Conservation (phyloP, 1,140 invertebrate species). For the Dysdera silvatica region DNA sequence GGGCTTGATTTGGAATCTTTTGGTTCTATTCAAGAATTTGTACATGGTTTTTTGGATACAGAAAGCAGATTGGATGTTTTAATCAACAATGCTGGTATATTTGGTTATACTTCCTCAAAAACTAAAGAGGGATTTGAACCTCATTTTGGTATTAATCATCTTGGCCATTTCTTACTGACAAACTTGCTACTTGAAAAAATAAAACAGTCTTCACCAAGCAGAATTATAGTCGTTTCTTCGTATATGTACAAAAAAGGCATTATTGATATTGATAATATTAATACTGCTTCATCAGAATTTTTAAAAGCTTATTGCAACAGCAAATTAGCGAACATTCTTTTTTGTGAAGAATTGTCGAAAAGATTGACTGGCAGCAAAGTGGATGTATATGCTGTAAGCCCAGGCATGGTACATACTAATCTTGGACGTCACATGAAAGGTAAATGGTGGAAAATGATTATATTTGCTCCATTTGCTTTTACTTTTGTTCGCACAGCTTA, state of each 20-base stretch:
- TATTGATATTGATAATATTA: slow-evolving; percentile 63
- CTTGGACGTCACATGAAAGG: slow-evolving; percentile 26
- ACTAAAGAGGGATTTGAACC: slow-evolving; percentile 69
- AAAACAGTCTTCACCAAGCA: slow-evolving; percentile 48
- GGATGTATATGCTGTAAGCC: slow-evolving; percentile 70
- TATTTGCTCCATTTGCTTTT: slow-evolving; percentile 18
- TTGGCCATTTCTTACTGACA: slow-evolving; percentile 56
- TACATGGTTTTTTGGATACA: slow-evolving; percentile 46
- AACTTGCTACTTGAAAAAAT: slow-evolving; percentile 70
- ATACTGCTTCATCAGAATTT: slow-evolving; percentile 15
- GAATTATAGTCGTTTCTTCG: slow-evolving; percentile 47
- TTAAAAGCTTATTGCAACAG: slow-evolving; percentile 66
- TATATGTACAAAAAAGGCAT: slow-evolving; percentile 51
- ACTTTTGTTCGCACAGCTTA: slow-evolving; percentile 28
- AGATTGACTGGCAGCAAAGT: slow-evolving; percentile 60
- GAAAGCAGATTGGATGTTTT: slow-evolving; percentile 60
- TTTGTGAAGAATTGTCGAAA: slow-evolving; percentile 69
- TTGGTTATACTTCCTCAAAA: slow-evolving; percentile 26
- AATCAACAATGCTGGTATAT: slow-evolving; percentile 75
- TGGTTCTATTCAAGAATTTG: slow-evolving; percentile 67
- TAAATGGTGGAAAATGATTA: slow-evolving; percentile 10
- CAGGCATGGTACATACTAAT: slow-evolving; percentile 32
- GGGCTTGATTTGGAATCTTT: slow-evolving; percentile 71
- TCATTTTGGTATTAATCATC: slow-evolving; percentile 50
- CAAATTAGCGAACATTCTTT: slow-evolving; percentile 82